Evolutionary conservation across 1,140 invertebrate species (phyloP).

Genomic region (Listronotus bonariensis): DNA sequence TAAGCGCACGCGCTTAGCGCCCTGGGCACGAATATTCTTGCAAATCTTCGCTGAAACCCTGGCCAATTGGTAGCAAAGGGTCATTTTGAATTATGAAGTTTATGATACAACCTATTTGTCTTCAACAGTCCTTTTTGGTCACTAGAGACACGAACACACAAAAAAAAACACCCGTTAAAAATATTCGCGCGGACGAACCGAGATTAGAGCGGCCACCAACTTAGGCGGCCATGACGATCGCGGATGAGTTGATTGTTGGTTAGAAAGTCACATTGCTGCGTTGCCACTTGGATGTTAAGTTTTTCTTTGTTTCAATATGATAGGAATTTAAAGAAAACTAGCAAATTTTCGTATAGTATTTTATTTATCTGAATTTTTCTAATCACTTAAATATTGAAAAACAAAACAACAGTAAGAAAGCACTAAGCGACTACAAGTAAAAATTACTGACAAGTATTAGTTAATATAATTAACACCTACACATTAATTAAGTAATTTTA

Average conservation of each 20-base stretch:
- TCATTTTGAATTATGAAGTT: too few species aligned
- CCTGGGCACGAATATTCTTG: slow-evolving; percentile 8
- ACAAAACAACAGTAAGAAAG: too few species aligned
- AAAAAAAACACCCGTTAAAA: neutral
- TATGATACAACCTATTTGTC: too few species aligned
- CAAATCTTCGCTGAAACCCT: slow-evolving; percentile 16
- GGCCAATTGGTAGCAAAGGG: too few species aligned
- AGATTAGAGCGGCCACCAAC: slow-evolving; percentile 13
- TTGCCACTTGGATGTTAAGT: slow-evolving; percentile 6
- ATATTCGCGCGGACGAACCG: slow-evolving; percentile 4
- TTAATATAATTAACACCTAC: too few species aligned
- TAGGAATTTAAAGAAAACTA: too few species aligned
- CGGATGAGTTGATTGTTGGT: slow-evolving; percentile 31
- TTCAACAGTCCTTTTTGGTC: neutral
- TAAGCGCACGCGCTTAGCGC: slow-evolving; percentile 34
- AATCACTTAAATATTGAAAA: too few species aligned
- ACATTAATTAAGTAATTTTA: too few species aligned
- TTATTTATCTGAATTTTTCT: too few species aligned
- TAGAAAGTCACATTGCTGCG: slow-evolving; percentile 21
- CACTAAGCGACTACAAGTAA: too few species aligned
- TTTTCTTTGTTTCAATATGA: slow-evolving; percentile 7
- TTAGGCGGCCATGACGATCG: slow-evolving; percentile 36
- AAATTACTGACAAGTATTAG: too few species aligned
- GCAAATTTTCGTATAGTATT: too few species aligned
- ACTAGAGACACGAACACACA: neutral